A percentile compares a stretch with the other conserved stretches of the same genome.
phyloP scores from a whole-genome alignment of 1,140 invertebrate species.

The Lepidotrigona ventralis region DNA sequence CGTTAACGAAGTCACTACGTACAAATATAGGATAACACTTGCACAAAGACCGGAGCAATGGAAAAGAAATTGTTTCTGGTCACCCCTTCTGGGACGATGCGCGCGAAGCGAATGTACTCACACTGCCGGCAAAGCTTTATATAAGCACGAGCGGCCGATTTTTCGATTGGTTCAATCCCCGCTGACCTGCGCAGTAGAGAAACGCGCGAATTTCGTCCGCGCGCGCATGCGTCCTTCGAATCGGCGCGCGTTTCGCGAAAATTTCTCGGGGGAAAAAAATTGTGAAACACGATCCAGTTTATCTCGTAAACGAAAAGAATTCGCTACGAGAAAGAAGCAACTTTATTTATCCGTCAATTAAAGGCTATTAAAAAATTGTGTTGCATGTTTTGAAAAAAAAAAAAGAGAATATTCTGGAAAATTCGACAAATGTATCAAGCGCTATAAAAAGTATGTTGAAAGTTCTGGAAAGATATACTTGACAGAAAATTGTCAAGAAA shows the following conservation, averaged over 20 bases:
- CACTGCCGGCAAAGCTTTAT: slow-evolving; percentile 63
- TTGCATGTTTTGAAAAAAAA: background rate
- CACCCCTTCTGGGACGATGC: slow-evolving; percentile 11
- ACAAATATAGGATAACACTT: background rate
- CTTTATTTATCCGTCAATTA: background rate
- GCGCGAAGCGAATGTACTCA: slow-evolving; percentile 64
- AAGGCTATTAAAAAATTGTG: background rate
- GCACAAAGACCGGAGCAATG: background rate
- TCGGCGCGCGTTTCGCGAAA: background rate
- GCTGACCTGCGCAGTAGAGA: background rate
- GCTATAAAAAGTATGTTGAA: background rate
- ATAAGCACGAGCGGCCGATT: slow-evolving; percentile 18
- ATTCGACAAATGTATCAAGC: background rate
- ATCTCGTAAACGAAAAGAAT: background rate
- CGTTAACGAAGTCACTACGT: background rate
- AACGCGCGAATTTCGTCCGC: slow-evolving; percentile 29
- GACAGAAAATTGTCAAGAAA: background rate
- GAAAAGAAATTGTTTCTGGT: background rate
- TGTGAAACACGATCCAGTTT: background rate
- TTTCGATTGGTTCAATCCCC: background rate
- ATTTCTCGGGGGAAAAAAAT: background rate
- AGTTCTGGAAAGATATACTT: background rate
- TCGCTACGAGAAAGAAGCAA: background rate
- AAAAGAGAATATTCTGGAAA: background rate
- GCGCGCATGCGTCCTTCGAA: background rate